phyloP scores from a whole-genome alignment of 1,140 invertebrate species.

The Aphis gossypii region DNA sequence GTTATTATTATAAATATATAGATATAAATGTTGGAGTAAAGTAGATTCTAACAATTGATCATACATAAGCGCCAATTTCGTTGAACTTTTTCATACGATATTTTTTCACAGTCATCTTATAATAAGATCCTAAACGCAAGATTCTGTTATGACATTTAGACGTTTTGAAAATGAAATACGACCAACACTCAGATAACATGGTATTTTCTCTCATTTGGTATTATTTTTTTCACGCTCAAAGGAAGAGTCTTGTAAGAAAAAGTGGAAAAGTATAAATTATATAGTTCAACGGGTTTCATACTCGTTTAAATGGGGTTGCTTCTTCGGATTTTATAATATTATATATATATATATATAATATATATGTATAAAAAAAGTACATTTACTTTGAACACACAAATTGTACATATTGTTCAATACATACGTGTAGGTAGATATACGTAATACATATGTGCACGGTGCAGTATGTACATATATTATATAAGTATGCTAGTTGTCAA shows the following conservation, averaged over 20 bases:
- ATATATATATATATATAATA: neutral
- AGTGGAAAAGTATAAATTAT: conserved; percentile 44
- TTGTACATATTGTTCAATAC: conserved; percentile 3
- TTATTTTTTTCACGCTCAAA: neutral
- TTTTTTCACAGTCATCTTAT: conserved; percentile 12
- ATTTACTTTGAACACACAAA: neutral
- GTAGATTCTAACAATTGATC: conserved; percentile 6
- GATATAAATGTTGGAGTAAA: neutral
- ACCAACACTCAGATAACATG: conserved; percentile 47
- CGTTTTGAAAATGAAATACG: conserved; percentile 52
- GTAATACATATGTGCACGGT: neutral
- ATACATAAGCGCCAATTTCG: neutral
- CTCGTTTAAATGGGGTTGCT: neutral
- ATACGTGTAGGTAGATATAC: neutral
- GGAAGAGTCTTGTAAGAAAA: conserved; percentile 22
- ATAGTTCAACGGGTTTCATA: conserved; percentile 35
- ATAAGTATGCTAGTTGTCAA: neutral
- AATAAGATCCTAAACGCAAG: conserved; percentile 46
- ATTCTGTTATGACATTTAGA: conserved; percentile 47
- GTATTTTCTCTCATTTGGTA: conserved; percentile 8
- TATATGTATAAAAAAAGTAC: neutral
- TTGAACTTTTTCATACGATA: conserved; percentile 30
- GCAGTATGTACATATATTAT: neutral
- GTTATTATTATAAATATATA: neutral
- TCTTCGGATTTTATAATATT: neutral